These are phyloP conservation scores for Erethizon dorsatum DNA, from an alignment of 2,797 vertebrate species.

Conservation along the genomic window DNA sequence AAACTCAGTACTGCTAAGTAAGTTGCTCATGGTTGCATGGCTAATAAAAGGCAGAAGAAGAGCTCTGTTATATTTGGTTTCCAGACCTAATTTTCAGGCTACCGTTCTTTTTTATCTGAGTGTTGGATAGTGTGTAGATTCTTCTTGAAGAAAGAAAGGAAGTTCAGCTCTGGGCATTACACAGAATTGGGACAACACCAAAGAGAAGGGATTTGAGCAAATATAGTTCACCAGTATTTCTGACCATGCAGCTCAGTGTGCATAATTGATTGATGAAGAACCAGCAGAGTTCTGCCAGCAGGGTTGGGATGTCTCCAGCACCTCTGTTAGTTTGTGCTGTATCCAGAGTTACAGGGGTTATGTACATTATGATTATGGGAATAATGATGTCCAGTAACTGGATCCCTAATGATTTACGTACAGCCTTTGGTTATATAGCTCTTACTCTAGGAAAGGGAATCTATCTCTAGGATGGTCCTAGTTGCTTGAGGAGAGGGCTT, in stretches of 20 bases:
- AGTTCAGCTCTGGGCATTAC: background rate
- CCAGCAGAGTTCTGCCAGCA: background rate
- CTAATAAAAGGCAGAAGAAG: background rate
- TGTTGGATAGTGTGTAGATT: background rate
- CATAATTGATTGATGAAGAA: background rate
- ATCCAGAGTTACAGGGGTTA: background rate
- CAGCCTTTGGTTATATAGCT: background rate
- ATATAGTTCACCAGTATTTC: background rate
- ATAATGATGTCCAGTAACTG: background rate
- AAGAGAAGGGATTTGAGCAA: slow-evolving; percentile 16
- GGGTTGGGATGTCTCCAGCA: background rate
- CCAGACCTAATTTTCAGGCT: background rate
- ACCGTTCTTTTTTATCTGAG: slow-evolving; percentile 46
- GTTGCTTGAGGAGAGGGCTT: background rate
- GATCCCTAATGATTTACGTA: background rate
- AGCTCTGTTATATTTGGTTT: slow-evolving; percentile 18
- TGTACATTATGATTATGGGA: background rate
- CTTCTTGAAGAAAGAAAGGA: background rate
- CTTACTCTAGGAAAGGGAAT: background rate
- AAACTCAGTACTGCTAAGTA: background rate
- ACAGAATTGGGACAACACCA: background rate
- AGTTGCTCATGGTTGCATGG: background rate
- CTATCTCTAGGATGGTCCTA: background rate
- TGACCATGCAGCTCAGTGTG: background rate
- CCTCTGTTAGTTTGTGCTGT: background rate